Evolutionary conservation across 2,888 invertebrate species (phyloP).

Genomic region (Cotesia congregata): DNA sequence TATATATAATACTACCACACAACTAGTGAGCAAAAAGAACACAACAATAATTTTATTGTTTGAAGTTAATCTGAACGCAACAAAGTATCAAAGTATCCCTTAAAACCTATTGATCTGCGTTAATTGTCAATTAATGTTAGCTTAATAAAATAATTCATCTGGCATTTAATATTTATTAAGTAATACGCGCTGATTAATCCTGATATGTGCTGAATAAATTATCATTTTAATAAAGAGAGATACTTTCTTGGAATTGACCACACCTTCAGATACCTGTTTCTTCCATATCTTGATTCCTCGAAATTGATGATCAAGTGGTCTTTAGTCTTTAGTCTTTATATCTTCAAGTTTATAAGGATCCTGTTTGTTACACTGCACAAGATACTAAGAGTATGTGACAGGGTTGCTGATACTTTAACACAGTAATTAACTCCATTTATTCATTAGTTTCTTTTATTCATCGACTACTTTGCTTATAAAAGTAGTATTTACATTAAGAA

Average conservation of each 20-base stretch:
- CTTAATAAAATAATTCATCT: background rate
- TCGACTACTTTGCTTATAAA: no score
- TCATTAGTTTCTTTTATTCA: background rate
- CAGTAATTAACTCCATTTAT: background rate
- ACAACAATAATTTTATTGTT: no score
- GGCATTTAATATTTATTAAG: conserved; percentile 1
- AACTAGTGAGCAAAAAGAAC: background rate
- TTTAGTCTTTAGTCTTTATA: background rate
- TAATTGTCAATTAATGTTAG: background rate
- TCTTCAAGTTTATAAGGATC: background rate
- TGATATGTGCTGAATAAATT: conserved; percentile 16
- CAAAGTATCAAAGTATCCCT: no score
- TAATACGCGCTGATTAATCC: conserved; percentile 9
- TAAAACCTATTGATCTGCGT: background rate
- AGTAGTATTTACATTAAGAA: no score
- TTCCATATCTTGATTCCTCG: conserved; percentile 16
- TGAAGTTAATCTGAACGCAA: no score
- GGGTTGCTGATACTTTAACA: background rate
- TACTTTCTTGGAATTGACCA: conserved; percentile 12
- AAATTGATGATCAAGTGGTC: conserved; percentile 14
- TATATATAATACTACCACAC: background rate
- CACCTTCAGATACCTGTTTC: conserved; percentile 26
- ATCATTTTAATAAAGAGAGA: conserved; percentile 19
- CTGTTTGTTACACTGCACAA: conserved; percentile 1
- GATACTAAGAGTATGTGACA: background rate